phyloP scores from a whole-genome alignment of 1,140 invertebrate genomes.

The Philopotamus ludificatus region DNA sequence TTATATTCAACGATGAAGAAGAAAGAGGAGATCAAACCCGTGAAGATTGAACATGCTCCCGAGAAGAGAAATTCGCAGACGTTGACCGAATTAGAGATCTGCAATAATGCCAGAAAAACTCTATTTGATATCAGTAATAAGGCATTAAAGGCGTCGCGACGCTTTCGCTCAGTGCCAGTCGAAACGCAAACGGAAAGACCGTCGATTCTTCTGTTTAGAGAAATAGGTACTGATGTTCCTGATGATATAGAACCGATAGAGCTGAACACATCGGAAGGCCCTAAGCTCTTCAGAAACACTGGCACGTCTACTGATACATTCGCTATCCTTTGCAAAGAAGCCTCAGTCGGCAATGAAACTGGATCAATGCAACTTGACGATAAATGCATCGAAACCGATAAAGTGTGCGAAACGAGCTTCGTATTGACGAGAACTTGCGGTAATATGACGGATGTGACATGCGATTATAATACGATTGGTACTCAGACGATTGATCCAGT shows the following conservation, averaged over 20 bases:
- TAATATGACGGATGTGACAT: constrained; percentile 34
- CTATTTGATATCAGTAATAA: constrained; percentile 58
- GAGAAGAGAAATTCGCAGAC: constrained; percentile 50
- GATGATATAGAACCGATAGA: constrained; percentile 52
- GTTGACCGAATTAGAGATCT: constrained; percentile 56
- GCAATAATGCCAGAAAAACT: constrained; percentile 57
- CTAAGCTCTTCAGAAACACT: constrained; percentile 45
- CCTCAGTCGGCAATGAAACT: constrained; percentile 47
- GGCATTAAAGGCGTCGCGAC: constrained; percentile 58
- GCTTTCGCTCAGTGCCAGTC: constrained; percentile 56
- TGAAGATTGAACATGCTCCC: constrained; percentile 25
- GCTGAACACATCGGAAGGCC: constrained; percentile 44
- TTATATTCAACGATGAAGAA: constrained; percentile 64
- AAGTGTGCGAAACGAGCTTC: constrained; percentile 32
- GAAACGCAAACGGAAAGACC: constrained; percentile 61
- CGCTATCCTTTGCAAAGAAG: constrained; percentile 50
- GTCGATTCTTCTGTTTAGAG: constrained; percentile 57
- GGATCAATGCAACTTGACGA: constrained; percentile 47
- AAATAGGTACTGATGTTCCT: constrained; percentile 57
- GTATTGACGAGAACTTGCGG: constrained; percentile 36
- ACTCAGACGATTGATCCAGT: constrained; percentile 35
- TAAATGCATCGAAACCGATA: constrained; percentile 49
- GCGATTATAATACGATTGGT: constrained; percentile 6
- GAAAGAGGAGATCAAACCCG: constrained; percentile 54
- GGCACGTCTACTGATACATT: constrained; percentile 48